Conservation (phyloP, 1,140 invertebrate species). For the Ceratitis capitata region DNA sequence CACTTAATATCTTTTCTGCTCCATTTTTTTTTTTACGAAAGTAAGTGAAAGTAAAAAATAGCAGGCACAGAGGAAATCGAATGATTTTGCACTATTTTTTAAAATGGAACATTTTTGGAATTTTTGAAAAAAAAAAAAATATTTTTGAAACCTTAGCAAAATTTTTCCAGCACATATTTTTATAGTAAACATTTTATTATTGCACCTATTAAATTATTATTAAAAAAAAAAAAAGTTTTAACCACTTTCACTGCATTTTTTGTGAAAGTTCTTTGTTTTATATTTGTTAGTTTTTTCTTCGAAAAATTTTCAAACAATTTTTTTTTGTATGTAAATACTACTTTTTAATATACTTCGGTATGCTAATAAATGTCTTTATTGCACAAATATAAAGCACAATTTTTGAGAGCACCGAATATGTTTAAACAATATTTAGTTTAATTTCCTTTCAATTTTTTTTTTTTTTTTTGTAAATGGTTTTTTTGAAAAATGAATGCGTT, state of each 20-base stretch:
- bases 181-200: not conserved
- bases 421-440: no score
- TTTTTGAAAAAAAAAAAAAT: not conserved
- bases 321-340: not conserved
- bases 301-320: no score
- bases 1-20: constrained; percentile 7
- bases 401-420: constrained; percentile 20
- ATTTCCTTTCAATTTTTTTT: not conserved
- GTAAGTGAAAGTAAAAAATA: not conserved
- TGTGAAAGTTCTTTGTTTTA: constrained; percentile 6
- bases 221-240: not conserved
- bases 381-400: constrained; percentile 31
- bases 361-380: constrained; percentile 26
- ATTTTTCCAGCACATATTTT: not conserved
- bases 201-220: not conserved
- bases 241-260: not conserved
- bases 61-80: not conserved
- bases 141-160: not conserved
- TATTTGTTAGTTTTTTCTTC: no score
- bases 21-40: constrained; percentile 4
- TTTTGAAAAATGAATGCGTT: constrained; percentile 4
- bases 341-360: not conserved
- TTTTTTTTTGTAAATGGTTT: not conserved
- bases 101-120: not conserved
- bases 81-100: not conserved